Conservation (phyloP, 2,888 invertebrate genomes). For the Stictocephala bisonia region DNA sequence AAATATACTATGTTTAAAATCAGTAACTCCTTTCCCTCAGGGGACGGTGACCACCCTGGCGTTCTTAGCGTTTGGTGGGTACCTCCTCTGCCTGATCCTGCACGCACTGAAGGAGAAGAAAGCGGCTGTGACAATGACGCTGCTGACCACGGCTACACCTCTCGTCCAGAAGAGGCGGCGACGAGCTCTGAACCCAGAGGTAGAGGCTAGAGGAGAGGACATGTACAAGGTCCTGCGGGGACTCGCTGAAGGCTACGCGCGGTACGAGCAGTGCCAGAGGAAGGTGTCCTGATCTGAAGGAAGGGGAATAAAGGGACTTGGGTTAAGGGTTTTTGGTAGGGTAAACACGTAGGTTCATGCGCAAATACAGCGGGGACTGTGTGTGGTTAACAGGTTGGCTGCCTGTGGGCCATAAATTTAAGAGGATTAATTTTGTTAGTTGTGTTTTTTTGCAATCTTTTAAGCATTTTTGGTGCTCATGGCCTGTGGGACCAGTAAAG, state of each 20-base stretch:
- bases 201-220: slow-evolving; percentile 29
- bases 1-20: too few species aligned
- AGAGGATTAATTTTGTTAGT: too few species aligned
- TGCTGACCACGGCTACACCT: slow-evolving; percentile 23
- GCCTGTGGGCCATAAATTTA: too few species aligned
- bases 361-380: too few species aligned
- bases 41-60: slow-evolving; percentile 78
- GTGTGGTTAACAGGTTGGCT: too few species aligned
- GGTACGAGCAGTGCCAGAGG: slow-evolving; percentile 46
- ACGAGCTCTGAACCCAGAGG: not conserved
- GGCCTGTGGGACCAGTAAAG: too few species aligned
- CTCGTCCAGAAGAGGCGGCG: slow-evolving; percentile 9
- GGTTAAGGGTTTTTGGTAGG: too few species aligned
- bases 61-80: slow-evolving; percentile 87
- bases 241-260: slow-evolving; percentile 54
- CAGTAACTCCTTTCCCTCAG: too few species aligned
- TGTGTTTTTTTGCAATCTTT: too few species aligned
- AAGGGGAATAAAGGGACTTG: too few species aligned
- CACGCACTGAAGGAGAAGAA: slow-evolving; percentile 63
- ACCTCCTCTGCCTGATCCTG: slow-evolving; percentile 80
- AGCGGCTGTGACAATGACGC: slow-evolving; percentile 28
- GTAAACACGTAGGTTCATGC: too few species aligned
- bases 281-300: not conserved
- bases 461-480: too few species aligned
- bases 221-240: slow-evolving; percentile 50